These are phyloP conservation scores for Muntiacus muntjak DNA, from an alignment of 2,113 vertebrate genomes.

Conservation along the genomic window DNA sequence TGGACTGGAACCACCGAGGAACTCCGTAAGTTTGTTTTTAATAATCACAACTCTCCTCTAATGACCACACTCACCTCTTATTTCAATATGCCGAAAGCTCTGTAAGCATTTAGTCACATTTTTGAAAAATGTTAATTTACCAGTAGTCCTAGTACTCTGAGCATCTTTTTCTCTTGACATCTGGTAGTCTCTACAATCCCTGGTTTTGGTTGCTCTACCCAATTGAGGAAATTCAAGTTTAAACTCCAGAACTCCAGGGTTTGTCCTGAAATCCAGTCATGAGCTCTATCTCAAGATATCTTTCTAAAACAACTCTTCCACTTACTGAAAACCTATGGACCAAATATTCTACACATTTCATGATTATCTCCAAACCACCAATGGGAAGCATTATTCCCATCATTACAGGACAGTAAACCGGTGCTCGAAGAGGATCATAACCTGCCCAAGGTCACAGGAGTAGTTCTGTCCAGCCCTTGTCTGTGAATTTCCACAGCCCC, in stretches of 20 bases:
- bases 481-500: neutral
- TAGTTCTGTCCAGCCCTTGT: neutral
- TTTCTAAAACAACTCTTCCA: conserved; percentile 21
- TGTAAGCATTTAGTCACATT: neutral
- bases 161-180: neutral
- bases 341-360: neutral
- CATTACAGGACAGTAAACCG: neutral
- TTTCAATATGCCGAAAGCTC: neutral
- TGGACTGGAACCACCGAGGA: neutral
- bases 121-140: neutral
- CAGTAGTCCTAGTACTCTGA: neutral
- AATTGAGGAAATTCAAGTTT: neutral
- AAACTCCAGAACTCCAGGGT: neutral
- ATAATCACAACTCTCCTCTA: neutral
- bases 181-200: neutral
- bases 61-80: neutral
- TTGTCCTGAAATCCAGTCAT: conserved; percentile 21
- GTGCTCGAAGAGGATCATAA: neutral
- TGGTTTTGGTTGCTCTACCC: neutral
- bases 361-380: neutral
- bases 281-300: neutral
- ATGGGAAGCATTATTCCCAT: neutral
- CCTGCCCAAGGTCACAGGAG: neutral
- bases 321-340: neutral
- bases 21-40: neutral